Base-by-base conservation (phyloP, 2,113 vertebrate genomes). In the Crotophaga sulcirostris region DNA sequence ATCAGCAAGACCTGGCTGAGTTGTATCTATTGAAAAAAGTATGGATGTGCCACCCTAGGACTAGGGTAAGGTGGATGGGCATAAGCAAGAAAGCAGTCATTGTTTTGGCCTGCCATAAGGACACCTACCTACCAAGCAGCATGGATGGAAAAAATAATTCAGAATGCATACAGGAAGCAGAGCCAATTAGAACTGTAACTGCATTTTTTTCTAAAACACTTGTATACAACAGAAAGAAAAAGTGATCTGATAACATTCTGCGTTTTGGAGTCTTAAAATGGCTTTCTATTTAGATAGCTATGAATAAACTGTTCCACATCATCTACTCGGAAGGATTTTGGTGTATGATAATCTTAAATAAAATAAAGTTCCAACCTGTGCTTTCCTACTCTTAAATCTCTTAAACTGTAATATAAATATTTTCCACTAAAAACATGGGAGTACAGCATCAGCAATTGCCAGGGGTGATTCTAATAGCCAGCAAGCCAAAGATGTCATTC, bases 321-420 rank as follows among this genome's bases (percentile, higher is more conserved):
- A 89, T 68, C 31, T 74, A 21, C 36, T 78, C 20, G 62, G 55
- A 44, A 85, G 44, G 16, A 70, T 58, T 77, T 55, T 36, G 21
- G 42, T 79, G 21, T 78, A 58, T 29, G 49, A 73, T 87, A 91
- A 77, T 18, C 11, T 40, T 78, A 81, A 67, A 55, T 40, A 83
- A 78, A 90, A 67, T 10, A 87, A 82, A 74, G 17, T 26, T 79
- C 12, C 28, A 66, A 8, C 14, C 6, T 82, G 13, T 89, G 23
- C 9, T 91, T 94, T 94, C 12, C 11, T 58, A 31, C 33, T 29
- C 40, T 79, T 91, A 90, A 84, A 79, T 74, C 23, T 70, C 60
- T 72, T 91, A 44, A 54, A 78, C 70, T 78, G 51, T 62, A 85
- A 49, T 44, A 84, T 34, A 88, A 96, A 84, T 79, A 76, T 55